A percentile compares a stretch with the other conserved stretches of the same genome.
Evolutionary conservation across 2,113 vertebrate species (phyloP).

Genomic region (Dolichallabes microphthalmus): DNA sequence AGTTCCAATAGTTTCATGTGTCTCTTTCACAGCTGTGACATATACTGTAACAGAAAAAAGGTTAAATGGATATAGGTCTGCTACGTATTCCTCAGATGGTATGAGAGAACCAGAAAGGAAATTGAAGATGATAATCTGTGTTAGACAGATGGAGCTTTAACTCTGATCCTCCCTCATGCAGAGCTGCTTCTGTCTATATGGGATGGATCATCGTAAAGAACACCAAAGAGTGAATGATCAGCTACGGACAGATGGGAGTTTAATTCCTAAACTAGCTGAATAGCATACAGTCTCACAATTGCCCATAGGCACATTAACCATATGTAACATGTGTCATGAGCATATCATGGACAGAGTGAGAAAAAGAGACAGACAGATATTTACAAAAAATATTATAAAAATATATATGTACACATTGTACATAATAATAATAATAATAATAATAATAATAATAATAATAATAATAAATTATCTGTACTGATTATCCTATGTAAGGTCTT

Average conservation of each 20-base stretch:
- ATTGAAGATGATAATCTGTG: constrained; percentile 35
- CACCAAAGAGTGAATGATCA: constrained; percentile 48
- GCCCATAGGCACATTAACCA: neutral
- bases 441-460: neutral
- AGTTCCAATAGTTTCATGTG: neutral
- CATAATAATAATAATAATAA: neutral
- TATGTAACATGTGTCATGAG: neutral
- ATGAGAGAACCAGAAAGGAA: constrained; percentile 25
- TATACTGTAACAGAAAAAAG: neutral
- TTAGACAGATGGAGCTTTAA: constrained; percentile 53
- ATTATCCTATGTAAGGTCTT: too few relatives aligned
- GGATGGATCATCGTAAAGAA: constrained; percentile 37
- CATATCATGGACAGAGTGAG: neutral
- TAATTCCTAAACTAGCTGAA: constrained; percentile 40
- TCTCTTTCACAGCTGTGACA: neutral
- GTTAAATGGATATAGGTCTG: neutral
- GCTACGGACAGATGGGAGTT: constrained; percentile 61
- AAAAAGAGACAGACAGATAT: neutral
- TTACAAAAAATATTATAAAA: too few relatives aligned
- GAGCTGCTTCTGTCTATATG: constrained; percentile 47
- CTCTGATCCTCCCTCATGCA: constrained; percentile 44
- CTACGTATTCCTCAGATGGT: constrained; percentile 16
- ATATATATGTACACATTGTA: neutral
- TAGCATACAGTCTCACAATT: constrained; percentile 17
- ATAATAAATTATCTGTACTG: neutral